Conservation (phyloP, 37 sponge, comb jelly and placozoan genomes). For the Oscarella lobularis region DNA sequence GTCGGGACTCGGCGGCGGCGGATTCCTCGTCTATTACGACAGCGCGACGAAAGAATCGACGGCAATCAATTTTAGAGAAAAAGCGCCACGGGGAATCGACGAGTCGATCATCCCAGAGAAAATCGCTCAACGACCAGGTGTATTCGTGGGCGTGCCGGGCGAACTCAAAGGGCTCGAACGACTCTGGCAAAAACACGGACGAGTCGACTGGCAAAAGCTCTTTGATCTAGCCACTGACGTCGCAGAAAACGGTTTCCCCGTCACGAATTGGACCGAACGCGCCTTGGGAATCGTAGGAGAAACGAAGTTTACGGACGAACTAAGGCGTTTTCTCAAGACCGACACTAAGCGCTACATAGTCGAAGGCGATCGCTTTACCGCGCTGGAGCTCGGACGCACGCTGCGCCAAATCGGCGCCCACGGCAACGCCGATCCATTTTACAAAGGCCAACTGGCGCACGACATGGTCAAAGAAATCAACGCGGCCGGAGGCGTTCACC, state of each 20-base stretch:
- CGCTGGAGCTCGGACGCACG: slow-evolving; percentile 37
- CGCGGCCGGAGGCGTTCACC: slow-evolving; percentile 17
- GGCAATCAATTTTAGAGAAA: slow-evolving; percentile 72
- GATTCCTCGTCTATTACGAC: slow-evolving; percentile 77
- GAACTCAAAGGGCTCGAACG: slow-evolving; percentile 42
- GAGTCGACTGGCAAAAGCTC: slow-evolving; percentile 41
- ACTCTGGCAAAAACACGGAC: slow-evolving; percentile 49
- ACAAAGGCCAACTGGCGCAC: slow-evolving; percentile 36
- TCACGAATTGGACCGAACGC: slow-evolving; percentile 29
- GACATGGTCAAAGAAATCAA: slow-evolving; percentile 53
- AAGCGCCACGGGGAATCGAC: slow-evolving; percentile 48
- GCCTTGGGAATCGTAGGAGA: neutral
- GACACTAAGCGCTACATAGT: neutral
- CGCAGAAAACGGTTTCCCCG: slow-evolving; percentile 54
- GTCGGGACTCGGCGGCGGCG: slow-evolving; percentile 94
- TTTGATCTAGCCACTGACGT: slow-evolving; percentile 50
- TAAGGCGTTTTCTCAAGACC: neutral
- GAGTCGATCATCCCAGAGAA: slow-evolving; percentile 6
- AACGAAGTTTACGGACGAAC: neutral
- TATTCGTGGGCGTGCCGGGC: slow-evolving; percentile 73
- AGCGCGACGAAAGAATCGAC: slow-evolving; percentile 18
- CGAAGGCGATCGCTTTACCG: slow-evolving; percentile 43
- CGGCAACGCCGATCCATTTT: slow-evolving; percentile 60
- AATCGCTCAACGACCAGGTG: slow-evolving; percentile 38
- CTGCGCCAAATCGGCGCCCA: slow-evolving; percentile 29